Conservation (phyloP, 2,113 vertebrate species). For the Halcyon malimbica region DNA sequence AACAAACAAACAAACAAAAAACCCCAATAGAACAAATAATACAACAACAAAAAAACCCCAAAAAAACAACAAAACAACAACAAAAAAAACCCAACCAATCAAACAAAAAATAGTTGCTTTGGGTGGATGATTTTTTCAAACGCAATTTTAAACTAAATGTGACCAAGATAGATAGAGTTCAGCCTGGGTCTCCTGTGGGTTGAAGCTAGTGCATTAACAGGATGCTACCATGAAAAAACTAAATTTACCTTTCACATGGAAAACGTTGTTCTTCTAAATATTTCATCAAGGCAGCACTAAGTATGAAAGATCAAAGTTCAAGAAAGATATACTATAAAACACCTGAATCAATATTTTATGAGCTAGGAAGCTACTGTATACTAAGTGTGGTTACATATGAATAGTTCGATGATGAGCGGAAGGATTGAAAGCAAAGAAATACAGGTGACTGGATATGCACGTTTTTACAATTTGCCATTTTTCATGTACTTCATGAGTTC, state of each 20-base stretch:
- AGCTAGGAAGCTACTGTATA: neutral
- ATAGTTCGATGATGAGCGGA: neutral
- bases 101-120: neutral
- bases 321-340: neutral
- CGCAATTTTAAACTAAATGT: neutral
- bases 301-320: conserved; percentile 30
- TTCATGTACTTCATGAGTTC: neutral
- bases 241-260: conserved; percentile 46
- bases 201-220: neutral
- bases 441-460: neutral
- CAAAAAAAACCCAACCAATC: neutral
- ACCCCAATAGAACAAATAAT: no score
- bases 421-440: neutral
- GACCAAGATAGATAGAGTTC: neutral
- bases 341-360: conserved; percentile 17
- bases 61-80: no score
- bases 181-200: neutral
- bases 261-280: conserved; percentile 43
- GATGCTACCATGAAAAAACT: neutral
- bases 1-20: neutral
- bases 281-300: conserved; percentile 42
- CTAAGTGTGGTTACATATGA: neutral
- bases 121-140: neutral
- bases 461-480: neutral
- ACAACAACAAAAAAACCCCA: no score